Conservation (phyloP, 1,140 invertebrate genomes). For the Pseudomyrmex pallidus region DNA sequence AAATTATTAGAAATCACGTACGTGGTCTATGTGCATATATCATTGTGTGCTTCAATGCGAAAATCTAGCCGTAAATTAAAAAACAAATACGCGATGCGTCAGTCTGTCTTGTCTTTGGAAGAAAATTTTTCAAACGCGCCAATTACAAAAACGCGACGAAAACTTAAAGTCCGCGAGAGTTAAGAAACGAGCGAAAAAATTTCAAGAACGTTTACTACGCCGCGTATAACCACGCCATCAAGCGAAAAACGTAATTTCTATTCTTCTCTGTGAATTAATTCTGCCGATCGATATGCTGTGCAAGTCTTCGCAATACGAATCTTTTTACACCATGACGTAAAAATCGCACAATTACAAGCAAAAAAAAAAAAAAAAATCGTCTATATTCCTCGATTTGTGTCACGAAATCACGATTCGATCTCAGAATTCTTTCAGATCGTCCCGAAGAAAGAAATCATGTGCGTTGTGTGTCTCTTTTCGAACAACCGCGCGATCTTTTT, state of each 20-base stretch:
- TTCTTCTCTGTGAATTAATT: constrained; percentile 11
- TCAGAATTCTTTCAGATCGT: not conserved
- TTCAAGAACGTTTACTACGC: constrained; percentile 30
- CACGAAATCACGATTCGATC: not conserved
- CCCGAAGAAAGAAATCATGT: not conserved
- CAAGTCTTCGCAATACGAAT: not conserved
- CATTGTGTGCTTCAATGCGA: constrained; percentile 12
- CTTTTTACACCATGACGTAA: not conserved
- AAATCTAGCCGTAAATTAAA: not conserved
- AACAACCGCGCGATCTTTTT: not conserved
- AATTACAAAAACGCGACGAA: no score
- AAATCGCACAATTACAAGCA: constrained; percentile 17
- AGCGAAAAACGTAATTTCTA: constrained; percentile 8
- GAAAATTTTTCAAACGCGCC: not conserved
- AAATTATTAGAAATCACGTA: constrained; percentile 1
- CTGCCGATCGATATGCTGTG: constrained; percentile 16
- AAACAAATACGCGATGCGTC: not conserved
- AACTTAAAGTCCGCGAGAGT: not conserved
- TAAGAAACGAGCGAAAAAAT: constrained; percentile 50
- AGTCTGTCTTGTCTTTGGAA: not conserved
- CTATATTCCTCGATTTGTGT: not conserved
- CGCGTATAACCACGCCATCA: constrained; percentile 15
- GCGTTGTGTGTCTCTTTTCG: not conserved
- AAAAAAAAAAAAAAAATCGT: not conserved
- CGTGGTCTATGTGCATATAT: constrained; percentile 38